phyloP scores from a whole-genome alignment of 2,888 invertebrate genomes.

The Cephalotes varians region DNA sequence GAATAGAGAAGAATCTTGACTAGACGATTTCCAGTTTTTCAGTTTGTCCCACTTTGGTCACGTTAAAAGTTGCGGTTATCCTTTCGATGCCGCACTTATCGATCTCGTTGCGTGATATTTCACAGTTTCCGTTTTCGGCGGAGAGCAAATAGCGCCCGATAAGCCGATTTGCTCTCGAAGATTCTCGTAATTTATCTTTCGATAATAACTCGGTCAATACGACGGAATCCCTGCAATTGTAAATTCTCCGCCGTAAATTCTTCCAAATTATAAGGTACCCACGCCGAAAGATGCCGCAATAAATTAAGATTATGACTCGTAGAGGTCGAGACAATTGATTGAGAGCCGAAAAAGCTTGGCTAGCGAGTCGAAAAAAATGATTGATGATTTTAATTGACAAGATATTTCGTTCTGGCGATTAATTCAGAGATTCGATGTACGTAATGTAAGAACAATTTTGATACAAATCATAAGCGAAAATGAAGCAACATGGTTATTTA shows the following conservation, averaged over 20 bases:
- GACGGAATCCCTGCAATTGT: conserved; percentile 36
- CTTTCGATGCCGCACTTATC: conserved; percentile 45
- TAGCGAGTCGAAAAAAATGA: background rate
- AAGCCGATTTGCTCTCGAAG: conserved; percentile 41
- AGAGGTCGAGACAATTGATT: conserved; percentile 39
- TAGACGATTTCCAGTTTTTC: background rate
- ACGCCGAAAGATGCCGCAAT: conserved; percentile 22
- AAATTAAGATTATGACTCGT: conserved; percentile 43
- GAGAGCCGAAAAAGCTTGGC: background rate
- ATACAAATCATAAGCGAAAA: background rate
- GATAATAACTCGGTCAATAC: conserved; percentile 23
- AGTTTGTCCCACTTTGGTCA: background rate
- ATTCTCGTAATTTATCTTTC: conserved; percentile 38
- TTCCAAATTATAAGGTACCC: conserved; percentile 55
- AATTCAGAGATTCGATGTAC: background rate
- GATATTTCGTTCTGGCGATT: background rate
- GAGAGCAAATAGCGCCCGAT: conserved; percentile 59
- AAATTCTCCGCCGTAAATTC: conserved; percentile 60
- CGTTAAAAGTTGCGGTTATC: background rate
- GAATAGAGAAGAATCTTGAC: background rate
- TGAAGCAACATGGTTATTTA: background rate
- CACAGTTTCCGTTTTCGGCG: conserved; percentile 37
- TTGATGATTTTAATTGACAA: background rate
- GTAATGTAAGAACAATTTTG: background rate
- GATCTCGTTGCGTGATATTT: conserved; percentile 47